A percentile compares a stretch with the other conserved stretches of the same genome.
Evolutionary conservation across 2,888 invertebrate genomes (phyloP).

Genomic region (Drosophila mimica): DNA sequence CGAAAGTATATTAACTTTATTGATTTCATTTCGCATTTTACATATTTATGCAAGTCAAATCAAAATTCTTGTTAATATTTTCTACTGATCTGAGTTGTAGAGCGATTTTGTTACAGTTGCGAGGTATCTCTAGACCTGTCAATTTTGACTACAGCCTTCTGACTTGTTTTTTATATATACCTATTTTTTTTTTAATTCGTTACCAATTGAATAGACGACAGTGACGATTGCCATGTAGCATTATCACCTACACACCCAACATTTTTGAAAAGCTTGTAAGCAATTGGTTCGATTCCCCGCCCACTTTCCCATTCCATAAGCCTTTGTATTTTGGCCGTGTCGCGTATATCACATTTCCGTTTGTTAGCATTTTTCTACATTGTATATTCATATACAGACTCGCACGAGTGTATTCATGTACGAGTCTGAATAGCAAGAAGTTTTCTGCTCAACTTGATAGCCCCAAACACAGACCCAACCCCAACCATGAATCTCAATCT

Average conservation of each 20-base stretch:
- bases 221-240: slow-evolving; percentile 66
- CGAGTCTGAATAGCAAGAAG: slow-evolving; percentile 69
- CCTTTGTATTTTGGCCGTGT: slow-evolving; percentile 65
- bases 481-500: slow-evolving; percentile 28
- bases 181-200: slow-evolving; percentile 61
- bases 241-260: slow-evolving; percentile 62
- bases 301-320: slow-evolving; percentile 48
- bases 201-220: slow-evolving; percentile 72
- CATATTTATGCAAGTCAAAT: background rate
- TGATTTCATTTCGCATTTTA: background rate
- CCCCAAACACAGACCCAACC: slow-evolving; percentile 42
- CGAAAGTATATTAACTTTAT: background rate
- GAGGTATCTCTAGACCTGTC: slow-evolving; percentile 1
- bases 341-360: slow-evolving; percentile 80
- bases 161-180: slow-evolving; percentile 12
- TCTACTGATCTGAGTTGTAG: background rate
- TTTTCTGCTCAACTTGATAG: slow-evolving; percentile 80
- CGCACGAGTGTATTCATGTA: slow-evolving; percentile 44
- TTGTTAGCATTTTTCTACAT: slow-evolving; percentile 74
- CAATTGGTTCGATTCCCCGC: slow-evolving; percentile 61
- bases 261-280: slow-evolving; percentile 54
- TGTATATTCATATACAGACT: slow-evolving; percentile 56
- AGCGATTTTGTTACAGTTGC: background rate
- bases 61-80: background rate
- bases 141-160: background rate